Conservation (phyloP, 2,888 invertebrate genomes). For the Yponomeuta malinellus region DNA sequence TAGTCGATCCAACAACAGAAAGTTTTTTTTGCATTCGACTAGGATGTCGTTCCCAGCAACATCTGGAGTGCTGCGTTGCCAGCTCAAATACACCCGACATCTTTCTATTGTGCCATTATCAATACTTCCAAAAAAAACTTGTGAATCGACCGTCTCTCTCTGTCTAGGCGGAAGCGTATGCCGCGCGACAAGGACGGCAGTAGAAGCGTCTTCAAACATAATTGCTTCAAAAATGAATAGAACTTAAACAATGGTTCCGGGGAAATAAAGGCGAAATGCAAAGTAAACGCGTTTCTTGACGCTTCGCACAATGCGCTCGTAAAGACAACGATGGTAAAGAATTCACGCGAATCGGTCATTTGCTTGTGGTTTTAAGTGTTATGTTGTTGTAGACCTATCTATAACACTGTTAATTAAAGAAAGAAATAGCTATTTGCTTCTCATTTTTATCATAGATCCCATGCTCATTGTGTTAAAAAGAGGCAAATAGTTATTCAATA, state of each 20-base stretch:
- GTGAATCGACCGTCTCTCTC: constrained; percentile 46
- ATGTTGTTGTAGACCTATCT: not conserved
- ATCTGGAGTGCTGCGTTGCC: constrained; percentile 71
- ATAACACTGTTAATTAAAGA: too few relatives aligned
- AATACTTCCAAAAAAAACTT: constrained; percentile 58
- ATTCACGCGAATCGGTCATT: constrained; percentile 8
- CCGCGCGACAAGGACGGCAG: constrained; percentile 35
- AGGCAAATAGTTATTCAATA: too few relatives aligned
- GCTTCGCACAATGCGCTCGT: constrained; percentile 39
- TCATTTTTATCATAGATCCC: too few relatives aligned
- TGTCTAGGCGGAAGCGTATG: constrained; percentile 23
- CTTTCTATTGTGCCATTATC: constrained; percentile 67
- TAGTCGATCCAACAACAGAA: constrained; percentile 32
- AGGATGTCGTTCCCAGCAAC: constrained; percentile 67
- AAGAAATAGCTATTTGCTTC: too few relatives aligned
- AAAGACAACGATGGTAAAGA: constrained; percentile 33
- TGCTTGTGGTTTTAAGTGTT: not conserved
- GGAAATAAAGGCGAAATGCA: constrained; percentile 19
- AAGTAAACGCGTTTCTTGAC: constrained; percentile 26
- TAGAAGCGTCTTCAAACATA: constrained; percentile 47
- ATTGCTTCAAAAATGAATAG: constrained; percentile 65
- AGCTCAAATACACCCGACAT: constrained; percentile 74
- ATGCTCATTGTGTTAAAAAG: too few relatives aligned
- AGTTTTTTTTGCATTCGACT: constrained; percentile 67
- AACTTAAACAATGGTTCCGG: constrained; percentile 25